Conservation (phyloP, 2,797 vertebrate genomes). For the Hozukius guyotensis region DNA sequence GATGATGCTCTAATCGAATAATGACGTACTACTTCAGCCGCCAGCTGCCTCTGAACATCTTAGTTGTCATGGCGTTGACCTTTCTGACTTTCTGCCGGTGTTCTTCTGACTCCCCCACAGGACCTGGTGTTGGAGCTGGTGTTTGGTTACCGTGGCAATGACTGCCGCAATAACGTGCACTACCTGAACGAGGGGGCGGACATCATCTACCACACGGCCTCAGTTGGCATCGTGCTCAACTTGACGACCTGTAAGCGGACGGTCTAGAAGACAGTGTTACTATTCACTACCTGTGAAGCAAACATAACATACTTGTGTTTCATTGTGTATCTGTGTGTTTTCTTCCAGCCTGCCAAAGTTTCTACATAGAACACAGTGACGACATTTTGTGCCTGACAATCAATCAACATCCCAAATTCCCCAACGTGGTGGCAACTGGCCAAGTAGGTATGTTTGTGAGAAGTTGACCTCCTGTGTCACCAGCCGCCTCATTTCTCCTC, state of each 20-base stretch:
- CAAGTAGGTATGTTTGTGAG: constrained; percentile 99
- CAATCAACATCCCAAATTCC: constrained; percentile 99
- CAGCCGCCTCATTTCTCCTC: constrained; percentile 39
- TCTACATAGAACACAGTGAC: constrained; percentile 98
- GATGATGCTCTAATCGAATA: constrained; percentile 57
- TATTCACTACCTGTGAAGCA: background rate
- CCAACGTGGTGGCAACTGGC: constrained; percentile 99
- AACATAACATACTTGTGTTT: background rate
- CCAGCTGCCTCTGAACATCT: constrained; percentile 35
- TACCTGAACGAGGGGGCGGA: constrained; percentile 98
- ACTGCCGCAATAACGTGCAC: constrained; percentile 99
- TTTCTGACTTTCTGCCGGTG: constrained; percentile 57
- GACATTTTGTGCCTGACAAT: constrained; percentile 99
- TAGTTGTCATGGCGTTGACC: constrained; percentile 72
- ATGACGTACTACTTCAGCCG: constrained; percentile 10
- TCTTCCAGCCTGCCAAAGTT: constrained; percentile 93
- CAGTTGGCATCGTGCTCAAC: constrained; percentile 94
- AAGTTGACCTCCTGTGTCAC: constrained; percentile 64
- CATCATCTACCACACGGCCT: constrained; percentile 98
- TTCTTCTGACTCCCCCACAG: constrained; percentile 75
- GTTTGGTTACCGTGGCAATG: constrained; percentile 97
- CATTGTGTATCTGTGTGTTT: constrained; percentile 39
- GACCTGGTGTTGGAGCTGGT: constrained; percentile 96
- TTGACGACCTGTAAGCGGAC: constrained; percentile 91
- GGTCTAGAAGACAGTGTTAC: background rate